Percentiles rank a stretch among this genome's conserved stretches.
Evolutionary conservation across 2,888 invertebrate species (phyloP).

Genomic region (Marronus borbonicus): DNA sequence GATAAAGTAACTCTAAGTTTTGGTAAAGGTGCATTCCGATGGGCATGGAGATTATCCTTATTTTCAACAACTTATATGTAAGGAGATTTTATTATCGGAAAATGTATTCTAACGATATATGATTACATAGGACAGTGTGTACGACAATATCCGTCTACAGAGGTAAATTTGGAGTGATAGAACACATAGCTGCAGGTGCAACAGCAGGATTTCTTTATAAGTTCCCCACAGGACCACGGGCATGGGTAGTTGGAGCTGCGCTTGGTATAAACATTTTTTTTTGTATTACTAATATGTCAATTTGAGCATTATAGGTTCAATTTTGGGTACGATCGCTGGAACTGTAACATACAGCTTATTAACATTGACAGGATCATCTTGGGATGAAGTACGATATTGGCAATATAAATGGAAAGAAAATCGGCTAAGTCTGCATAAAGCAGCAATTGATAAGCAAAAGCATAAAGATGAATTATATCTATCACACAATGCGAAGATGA

Average conservation of each 20-base stretch:
- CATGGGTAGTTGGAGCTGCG: constrained; percentile 78
- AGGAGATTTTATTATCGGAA: constrained; percentile 57
- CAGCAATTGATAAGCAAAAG: constrained; percentile 60
- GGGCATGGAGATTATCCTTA: constrained; percentile 79
- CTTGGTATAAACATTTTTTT: constrained; percentile 72
- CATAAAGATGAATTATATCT: constrained; percentile 61
- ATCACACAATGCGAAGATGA: constrained; percentile 55
- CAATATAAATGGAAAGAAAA: constrained; percentile 72
- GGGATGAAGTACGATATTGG: constrained; percentile 78
- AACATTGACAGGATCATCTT: constrained; percentile 74
- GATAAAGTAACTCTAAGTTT: constrained; percentile 80
- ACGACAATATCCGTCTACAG: constrained; percentile 79
- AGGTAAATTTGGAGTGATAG: constrained; percentile 78
- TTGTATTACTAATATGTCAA: constrained; percentile 5
- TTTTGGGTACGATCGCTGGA: constrained; percentile 77
- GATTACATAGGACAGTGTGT: constrained; percentile 73
- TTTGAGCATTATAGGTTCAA: constrained; percentile 71
- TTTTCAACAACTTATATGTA: constrained; percentile 83
- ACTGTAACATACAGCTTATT: constrained; percentile 72
- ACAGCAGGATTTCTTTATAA: constrained; percentile 80
- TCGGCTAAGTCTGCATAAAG: constrained; percentile 66
- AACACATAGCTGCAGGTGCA: constrained; percentile 79
- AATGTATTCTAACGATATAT: background rate
- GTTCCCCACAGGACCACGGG: constrained; percentile 78
- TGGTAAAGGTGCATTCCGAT: constrained; percentile 80